Percentiles rank a stretch among this genome's conserved stretches.
These are phyloP conservation scores for Anoplolepis gracilipes DNA, from an alignment of 1,140 invertebrate genomes.

Conservation along the genomic window DNA sequence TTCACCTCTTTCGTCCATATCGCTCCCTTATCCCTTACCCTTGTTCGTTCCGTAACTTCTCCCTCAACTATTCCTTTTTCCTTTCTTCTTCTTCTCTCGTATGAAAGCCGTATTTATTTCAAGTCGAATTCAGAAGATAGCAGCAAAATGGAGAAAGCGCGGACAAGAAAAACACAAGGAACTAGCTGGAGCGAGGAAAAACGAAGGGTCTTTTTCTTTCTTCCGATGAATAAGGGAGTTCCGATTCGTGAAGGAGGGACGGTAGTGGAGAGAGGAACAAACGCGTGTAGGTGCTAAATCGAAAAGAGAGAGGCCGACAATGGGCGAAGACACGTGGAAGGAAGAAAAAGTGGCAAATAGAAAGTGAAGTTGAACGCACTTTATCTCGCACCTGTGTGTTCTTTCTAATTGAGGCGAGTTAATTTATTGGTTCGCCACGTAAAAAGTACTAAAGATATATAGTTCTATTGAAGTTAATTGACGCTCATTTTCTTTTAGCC, in stretches of 20 bases:
- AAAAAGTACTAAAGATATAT: conserved; percentile 6
- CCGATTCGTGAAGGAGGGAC: background rate
- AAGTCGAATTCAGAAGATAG: conserved; percentile 33
- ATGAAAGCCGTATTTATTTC: conserved; percentile 74
- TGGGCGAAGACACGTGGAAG: conserved; percentile 31
- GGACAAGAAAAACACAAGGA: conserved; percentile 61
- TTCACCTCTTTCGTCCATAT: background rate
- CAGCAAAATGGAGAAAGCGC: conserved; percentile 31
- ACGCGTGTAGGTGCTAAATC: conserved; percentile 64
- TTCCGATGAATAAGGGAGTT: conserved; percentile 70
- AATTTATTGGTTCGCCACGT: conserved; percentile 11
- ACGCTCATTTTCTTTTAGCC: conserved; percentile 13
- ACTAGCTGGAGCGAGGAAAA: conserved; percentile 5
- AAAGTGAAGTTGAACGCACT: conserved; percentile 62
- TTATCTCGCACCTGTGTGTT: conserved; percentile 66
- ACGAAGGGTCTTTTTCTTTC: conserved; percentile 52
- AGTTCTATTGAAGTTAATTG: conserved; percentile 20
- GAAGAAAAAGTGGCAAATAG: conserved; percentile 23
- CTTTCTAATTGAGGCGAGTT: conserved; percentile 65
- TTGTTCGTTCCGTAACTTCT: conserved; percentile 29
- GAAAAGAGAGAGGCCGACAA: conserved; percentile 58
- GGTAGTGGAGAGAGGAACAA: no score
- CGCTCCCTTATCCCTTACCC: background rate
- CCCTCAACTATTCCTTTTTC: background rate
- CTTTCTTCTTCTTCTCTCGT: background rate